Conservation (phyloP, 2,797 vertebrate species). For the Cheirogaleus major region DNA sequence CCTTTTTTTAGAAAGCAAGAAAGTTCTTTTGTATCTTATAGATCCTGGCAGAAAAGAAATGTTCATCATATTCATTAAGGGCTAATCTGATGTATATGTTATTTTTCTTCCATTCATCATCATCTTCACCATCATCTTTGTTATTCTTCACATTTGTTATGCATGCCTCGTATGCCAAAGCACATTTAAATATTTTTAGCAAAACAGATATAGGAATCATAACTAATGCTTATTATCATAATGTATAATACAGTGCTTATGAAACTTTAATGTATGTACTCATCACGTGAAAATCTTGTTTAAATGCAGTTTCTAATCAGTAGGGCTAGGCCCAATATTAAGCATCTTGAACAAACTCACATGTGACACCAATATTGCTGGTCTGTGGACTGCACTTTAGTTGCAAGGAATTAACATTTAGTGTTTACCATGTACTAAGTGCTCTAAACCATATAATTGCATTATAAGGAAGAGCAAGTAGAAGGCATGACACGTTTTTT, state of each 20-base stretch:
- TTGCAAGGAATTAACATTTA: background rate
- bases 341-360: background rate
- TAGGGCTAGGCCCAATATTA: background rate
- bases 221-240: background rate
- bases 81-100: background rate
- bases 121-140: background rate
- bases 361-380: background rate
- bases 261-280: background rate
- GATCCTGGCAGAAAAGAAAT: background rate
- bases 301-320: background rate
- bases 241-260: background rate
- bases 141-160: background rate
- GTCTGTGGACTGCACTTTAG: background rate
- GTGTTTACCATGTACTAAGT: background rate
- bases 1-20: background rate
- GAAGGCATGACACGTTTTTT: background rate
- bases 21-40: background rate
- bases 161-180: background rate
- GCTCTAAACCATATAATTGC: background rate
- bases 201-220: background rate
- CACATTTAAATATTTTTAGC: background rate
- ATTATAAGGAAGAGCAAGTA: background rate
- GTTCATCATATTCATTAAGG: background rate
- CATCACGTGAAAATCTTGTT: background rate
- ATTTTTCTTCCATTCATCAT: background rate